Conservation (phyloP, 2,888 invertebrate species). For the Dryococelus australis region DNA sequence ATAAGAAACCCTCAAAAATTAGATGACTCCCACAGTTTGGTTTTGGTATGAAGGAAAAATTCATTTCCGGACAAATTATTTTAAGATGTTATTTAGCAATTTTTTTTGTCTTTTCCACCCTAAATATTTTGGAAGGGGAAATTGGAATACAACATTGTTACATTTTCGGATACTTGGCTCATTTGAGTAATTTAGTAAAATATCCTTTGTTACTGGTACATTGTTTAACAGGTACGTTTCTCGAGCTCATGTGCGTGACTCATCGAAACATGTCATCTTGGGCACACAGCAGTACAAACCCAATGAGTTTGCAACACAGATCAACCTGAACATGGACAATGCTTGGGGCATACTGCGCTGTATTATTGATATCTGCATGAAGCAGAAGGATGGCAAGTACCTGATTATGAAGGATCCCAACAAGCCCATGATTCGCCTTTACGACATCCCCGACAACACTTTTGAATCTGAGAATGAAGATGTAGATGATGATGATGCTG, state of each 20-base stretch:
- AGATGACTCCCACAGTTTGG: too few species aligned
- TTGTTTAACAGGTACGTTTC: slow-evolving; percentile 81
- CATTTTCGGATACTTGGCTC: too few species aligned
- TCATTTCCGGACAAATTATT: too few species aligned
- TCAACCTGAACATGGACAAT: slow-evolving; percentile 99
- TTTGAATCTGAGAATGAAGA: slow-evolving; percentile 98
- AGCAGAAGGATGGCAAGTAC: slow-evolving; percentile 93
- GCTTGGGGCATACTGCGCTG: slow-evolving; percentile 98
- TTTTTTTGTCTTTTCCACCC: too few species aligned
- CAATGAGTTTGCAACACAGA: slow-evolving; percentile 97
- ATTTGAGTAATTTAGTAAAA: too few species aligned
- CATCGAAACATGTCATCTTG: slow-evolving; percentile 94
- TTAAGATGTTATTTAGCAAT: too few species aligned
- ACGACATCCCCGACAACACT: slow-evolving; percentile 98
- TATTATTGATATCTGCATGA: slow-evolving; percentile 96
- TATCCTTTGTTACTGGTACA: too few species aligned
- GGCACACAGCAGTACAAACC: slow-evolving; percentile 99
- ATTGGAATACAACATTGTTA: too few species aligned
- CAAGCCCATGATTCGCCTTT: slow-evolving; percentile 96
- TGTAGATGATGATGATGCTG: slow-evolving; percentile 73
- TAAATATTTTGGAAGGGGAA: too few species aligned
- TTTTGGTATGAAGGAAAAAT: too few species aligned
- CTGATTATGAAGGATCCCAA: slow-evolving; percentile 99
- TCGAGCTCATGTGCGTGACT: slow-evolving; percentile 90
- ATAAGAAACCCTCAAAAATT: too few species aligned